A percentile compares a stretch with the other conserved stretches of the same genome.
phyloP scores from a whole-genome alignment of 2,888 invertebrate species.

The Onchidella celtica region DNA sequence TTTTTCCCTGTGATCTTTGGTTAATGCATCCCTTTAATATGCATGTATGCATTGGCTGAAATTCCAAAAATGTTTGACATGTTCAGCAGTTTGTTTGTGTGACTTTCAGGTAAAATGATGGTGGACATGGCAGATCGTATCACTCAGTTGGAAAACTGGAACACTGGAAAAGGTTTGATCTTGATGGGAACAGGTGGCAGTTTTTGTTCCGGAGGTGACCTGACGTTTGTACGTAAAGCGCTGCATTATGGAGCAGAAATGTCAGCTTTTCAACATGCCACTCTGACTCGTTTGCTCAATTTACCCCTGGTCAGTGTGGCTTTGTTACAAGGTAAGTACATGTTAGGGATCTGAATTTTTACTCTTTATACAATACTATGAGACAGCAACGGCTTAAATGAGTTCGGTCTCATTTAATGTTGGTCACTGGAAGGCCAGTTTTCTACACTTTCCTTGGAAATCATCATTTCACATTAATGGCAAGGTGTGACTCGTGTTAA shows the following conservation, averaged over 20 bases:
- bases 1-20: too few species aligned
- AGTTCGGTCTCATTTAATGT: too few species aligned
- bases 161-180: slow-evolving; percentile 80
- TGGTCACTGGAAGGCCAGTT: neutral
- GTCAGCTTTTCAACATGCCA: slow-evolving; percentile 81
- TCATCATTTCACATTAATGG: too few species aligned
- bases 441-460: too few species aligned
- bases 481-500: too few species aligned
- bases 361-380: neutral
- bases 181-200: slow-evolving; percentile 80
- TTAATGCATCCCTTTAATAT: too few species aligned
- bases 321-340: slow-evolving; percentile 80
- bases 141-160: slow-evolving; percentile 81
- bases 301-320: slow-evolving; percentile 82
- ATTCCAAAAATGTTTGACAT: too few species aligned
- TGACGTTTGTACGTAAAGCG: slow-evolving; percentile 79
- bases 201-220: slow-evolving; percentile 83
- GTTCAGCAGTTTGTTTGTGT: too few species aligned
- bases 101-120: slow-evolving; percentile 82
- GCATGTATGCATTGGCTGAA: too few species aligned
- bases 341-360: neutral
- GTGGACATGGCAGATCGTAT: slow-evolving; percentile 81
- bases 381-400: neutral
- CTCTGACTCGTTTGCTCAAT: slow-evolving; percentile 78
- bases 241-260: slow-evolving; percentile 79